Evolutionary conservation across 2,797 vertebrate species (phyloP).

Genomic region (Phrynocephalus vlangalii): DNA sequence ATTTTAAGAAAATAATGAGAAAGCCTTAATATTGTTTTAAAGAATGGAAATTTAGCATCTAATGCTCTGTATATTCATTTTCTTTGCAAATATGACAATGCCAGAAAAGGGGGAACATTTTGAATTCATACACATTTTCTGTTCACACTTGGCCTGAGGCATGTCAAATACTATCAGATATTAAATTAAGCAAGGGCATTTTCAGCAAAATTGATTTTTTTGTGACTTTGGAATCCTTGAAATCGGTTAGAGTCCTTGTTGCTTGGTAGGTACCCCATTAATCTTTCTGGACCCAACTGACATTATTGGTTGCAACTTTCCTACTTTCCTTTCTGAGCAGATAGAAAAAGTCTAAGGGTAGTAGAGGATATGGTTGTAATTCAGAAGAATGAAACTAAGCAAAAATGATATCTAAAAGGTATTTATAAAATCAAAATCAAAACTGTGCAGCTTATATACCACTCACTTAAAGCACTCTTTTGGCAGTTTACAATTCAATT

Average conservation of each 20-base stretch:
- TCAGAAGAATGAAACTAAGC: slow-evolving; percentile 63
- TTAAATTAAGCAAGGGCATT: slow-evolving; percentile 81
- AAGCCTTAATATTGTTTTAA: slow-evolving; percentile 50
- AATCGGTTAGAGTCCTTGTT: slow-evolving; percentile 79
- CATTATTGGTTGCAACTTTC: slow-evolving; percentile 58
- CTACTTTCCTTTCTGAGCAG: slow-evolving; percentile 51
- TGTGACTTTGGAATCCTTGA: slow-evolving; percentile 79
- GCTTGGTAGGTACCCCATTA: slow-evolving; percentile 78
- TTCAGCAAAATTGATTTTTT: slow-evolving; percentile 85
- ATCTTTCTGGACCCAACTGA: slow-evolving; percentile 77
- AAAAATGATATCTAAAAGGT: slow-evolving; percentile 62
- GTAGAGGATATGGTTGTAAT: slow-evolving; percentile 57
- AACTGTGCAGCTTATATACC: no score
- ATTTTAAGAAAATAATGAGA: slow-evolving; percentile 37
- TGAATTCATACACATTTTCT: slow-evolving; percentile 46
- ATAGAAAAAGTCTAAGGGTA: slow-evolving; percentile 51
- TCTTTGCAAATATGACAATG: slow-evolving; percentile 42
- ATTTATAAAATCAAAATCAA: no score
- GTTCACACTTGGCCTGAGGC: slow-evolving; percentile 54
- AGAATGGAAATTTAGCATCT: neutral
- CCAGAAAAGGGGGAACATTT: neutral
- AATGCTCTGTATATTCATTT: slow-evolving; percentile 47
- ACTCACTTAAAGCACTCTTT: no score
- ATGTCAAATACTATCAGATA: slow-evolving; percentile 74
- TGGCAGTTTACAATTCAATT: no score